These are phyloP conservation scores for Helleia helle DNA, from an alignment of 2,888 invertebrate species.

Conservation along the genomic window DNA sequence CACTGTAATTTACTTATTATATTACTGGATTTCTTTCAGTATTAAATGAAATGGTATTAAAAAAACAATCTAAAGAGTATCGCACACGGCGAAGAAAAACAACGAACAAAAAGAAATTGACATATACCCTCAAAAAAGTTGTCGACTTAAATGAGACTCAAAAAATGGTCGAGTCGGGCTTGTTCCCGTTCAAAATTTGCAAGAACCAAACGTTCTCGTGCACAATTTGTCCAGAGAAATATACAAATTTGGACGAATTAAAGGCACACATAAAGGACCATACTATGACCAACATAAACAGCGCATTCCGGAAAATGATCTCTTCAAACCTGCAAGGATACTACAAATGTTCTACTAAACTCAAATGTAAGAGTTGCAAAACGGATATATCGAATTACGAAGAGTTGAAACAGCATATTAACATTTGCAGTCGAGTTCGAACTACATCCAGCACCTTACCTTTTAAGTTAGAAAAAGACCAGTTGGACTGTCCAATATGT, in stretches of 20 bases:
- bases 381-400: conserved; percentile 40
- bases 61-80: conserved; percentile 34
- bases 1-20: no score
- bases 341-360: conserved; percentile 30
- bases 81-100: conserved; percentile 27
- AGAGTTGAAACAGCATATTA: conserved; percentile 40
- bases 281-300: conserved; percentile 35
- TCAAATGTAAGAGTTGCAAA: conserved; percentile 52
- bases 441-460: conserved; percentile 46
- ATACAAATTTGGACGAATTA: conserved; percentile 38
- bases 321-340: conserved; percentile 42
- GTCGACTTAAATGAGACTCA: conserved; percentile 40
- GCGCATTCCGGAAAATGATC: conserved; percentile 56
- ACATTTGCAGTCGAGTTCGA: conserved; percentile 34
- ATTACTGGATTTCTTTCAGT: conserved; percentile 30
- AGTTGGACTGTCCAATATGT: conserved; percentile 57
- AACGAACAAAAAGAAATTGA: conserved; percentile 25
- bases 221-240: conserved; percentile 46
- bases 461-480: conserved; percentile 60
- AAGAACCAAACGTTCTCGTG: conserved; percentile 42
- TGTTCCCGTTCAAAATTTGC: conserved; percentile 56
- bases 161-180: conserved; percentile 37
- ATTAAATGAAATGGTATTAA: conserved; percentile 34
- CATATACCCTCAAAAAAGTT: conserved; percentile 30
- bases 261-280: conserved; percentile 43